Conservation (phyloP, 2,888 invertebrate species). For the Coremacera marginata region DNA sequence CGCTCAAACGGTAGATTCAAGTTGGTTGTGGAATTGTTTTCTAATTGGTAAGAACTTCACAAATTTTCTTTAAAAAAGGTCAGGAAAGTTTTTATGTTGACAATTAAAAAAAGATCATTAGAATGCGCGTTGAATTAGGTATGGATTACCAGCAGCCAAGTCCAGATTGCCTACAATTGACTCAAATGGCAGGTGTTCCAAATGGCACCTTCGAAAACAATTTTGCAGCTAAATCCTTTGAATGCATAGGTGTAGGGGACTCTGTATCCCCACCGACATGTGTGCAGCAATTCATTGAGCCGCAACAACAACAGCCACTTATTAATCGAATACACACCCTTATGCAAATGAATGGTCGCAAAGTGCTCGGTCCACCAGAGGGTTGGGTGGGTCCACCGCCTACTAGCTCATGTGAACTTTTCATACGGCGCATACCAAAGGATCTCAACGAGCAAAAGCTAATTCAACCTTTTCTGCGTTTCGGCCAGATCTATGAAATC, state of each 20-base stretch:
- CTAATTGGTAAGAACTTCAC: not conserved
- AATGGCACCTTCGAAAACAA: not conserved
- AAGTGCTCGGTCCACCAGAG: conserved; percentile 55
- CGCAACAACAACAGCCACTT: not conserved
- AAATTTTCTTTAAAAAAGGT: not conserved
- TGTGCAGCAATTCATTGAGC: not conserved
- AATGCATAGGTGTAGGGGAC: not conserved
- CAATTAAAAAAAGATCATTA: not conserved
- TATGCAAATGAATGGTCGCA: conserved; percentile 58
- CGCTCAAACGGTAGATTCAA: not conserved
- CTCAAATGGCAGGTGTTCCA: not conserved
- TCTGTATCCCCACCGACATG: not conserved
- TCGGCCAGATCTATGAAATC: conserved; percentile 60
- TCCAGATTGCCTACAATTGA: not conserved
- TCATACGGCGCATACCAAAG: conserved; percentile 57
- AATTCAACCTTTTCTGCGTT: conserved; percentile 55
- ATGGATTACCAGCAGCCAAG: not conserved
- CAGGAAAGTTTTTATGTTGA: too few species aligned
- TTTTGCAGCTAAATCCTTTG: not conserved
- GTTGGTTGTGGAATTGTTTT: not conserved
- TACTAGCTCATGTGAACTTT: conserved; percentile 56
- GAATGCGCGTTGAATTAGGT: not conserved
- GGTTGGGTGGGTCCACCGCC: conserved; percentile 59
- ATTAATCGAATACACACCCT: conserved; percentile 36
- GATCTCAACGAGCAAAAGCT: conserved; percentile 53